Evolutionary conservation across 1,140 invertebrate genomes (phyloP).

Genomic region (Oscheius sp.): DNA sequence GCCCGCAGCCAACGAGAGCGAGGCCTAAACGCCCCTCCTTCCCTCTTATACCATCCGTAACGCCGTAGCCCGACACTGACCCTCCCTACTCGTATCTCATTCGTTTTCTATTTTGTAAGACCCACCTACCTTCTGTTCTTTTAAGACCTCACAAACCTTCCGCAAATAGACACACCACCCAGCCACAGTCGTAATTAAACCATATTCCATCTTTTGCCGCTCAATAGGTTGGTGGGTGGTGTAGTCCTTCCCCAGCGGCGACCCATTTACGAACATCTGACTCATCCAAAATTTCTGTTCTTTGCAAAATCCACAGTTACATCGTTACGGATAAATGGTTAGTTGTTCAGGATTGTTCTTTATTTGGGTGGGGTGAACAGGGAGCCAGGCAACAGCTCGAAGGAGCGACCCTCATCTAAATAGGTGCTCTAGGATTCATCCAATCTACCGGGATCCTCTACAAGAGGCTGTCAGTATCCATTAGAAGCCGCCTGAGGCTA

Average conservation of each 20-base stretch:
- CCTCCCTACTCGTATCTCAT: not conserved
- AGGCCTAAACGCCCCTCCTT: not conserved
- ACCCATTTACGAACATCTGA: not conserved
- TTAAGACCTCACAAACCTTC: no score
- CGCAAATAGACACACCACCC: constrained; percentile 12
- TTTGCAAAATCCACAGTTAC: not conserved
- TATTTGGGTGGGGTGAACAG: not conserved
- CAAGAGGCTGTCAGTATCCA: no score
- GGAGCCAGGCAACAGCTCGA: not conserved
- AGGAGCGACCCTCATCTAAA: not conserved
- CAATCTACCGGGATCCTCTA: no score
- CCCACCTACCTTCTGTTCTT: no score
- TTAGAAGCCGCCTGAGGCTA: no score
- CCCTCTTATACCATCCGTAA: not conserved
- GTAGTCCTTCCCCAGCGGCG: not conserved
- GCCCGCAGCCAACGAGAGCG: not conserved
- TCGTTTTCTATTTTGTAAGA: no score
- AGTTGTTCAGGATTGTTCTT: not conserved
- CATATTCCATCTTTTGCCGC: constrained; percentile 2
- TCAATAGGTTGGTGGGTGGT: not conserved
- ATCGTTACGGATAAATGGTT: constrained; percentile 3
- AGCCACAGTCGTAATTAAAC: constrained; percentile 31
- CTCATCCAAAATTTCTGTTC: not conserved
- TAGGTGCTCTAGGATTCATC: not conserved
- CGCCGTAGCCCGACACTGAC: not conserved